phyloP scores from a whole-genome alignment of 2,113 vertebrate genomes.

The Ochotona curzoniae region DNA sequence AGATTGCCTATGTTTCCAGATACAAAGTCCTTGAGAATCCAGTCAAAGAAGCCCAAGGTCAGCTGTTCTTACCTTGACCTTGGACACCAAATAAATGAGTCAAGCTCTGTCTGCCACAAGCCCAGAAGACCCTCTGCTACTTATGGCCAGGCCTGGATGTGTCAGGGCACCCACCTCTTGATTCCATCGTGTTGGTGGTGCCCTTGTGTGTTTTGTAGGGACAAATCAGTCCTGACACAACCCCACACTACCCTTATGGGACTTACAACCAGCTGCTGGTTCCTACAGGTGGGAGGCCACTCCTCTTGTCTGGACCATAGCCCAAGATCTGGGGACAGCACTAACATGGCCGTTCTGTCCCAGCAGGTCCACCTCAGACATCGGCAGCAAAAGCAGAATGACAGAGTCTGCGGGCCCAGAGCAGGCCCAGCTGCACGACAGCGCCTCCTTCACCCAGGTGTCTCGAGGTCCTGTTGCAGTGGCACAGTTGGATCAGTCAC shows the following conservation, averaged over 20 bases:
- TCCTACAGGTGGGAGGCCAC: not conserved
- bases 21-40: not conserved
- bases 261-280: not conserved
- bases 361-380: slow-evolving; percentile 94
- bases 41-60: not conserved
- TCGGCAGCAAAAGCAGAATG: slow-evolving; percentile 93
- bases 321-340: not conserved
- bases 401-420: slow-evolving; percentile 90
- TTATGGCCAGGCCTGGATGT: not conserved
- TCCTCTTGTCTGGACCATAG: too few species aligned
- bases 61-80: not conserved
- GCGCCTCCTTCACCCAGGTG: slow-evolving; percentile 89
- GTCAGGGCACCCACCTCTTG: not conserved
- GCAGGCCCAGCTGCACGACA: slow-evolving; percentile 88
- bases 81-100: not conserved
- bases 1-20: not conserved
- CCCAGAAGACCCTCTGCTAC: not conserved
- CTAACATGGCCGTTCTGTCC: slow-evolving; percentile 30
- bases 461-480: slow-evolving; percentile 90
- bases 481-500: slow-evolving; percentile 91
- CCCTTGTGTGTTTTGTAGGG: not conserved
- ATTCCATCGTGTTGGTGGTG: not conserved
- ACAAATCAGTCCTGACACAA: not conserved
- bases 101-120: not conserved
- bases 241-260: too few species aligned